phyloP scores from a whole-genome alignment of 2,113 vertebrate genomes.

The Corythaeola cristata region DNA sequence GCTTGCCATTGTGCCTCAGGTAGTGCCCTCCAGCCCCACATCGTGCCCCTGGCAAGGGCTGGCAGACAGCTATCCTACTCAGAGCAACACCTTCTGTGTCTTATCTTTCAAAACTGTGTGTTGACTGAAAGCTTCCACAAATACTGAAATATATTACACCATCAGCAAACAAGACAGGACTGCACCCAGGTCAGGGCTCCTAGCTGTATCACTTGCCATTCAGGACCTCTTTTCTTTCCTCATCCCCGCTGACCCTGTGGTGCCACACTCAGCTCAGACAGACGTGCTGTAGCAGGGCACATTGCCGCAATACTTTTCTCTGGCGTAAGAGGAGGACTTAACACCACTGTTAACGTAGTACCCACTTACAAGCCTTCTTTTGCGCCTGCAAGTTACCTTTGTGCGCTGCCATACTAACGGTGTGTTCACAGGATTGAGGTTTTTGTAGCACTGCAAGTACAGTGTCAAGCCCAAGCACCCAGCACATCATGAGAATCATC shows the following conservation, averaged over 20 bases:
- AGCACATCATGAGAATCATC: neutral
- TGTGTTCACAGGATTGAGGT: neutral
- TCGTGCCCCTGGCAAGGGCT: neutral
- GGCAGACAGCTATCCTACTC: neutral
- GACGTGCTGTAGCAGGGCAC: neutral
- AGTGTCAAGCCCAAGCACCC: neutral
- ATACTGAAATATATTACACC: neutral
- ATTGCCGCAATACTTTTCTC: neutral
- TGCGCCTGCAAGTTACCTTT: neutral
- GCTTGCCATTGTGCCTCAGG: neutral
- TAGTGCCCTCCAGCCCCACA: neutral
- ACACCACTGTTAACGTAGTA: neutral
- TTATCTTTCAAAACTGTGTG: neutral
- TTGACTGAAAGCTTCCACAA: neutral
- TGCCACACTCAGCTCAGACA: neutral
- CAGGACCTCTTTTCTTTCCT: neutral
- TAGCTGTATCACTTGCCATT: neutral
- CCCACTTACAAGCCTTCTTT: neutral
- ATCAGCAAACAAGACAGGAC: neutral
- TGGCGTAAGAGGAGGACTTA: neutral
- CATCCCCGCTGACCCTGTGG: rapidly evolving
- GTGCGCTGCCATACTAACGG: neutral
- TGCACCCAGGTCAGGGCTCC: neutral
- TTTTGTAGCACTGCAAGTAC: neutral
- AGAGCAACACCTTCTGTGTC: neutral